A percentile compares a stretch with the other conserved stretches of the same genome.
These are phyloP conservation scores for Acleris laterana DNA, from an alignment of 2,888 invertebrate species.

Conservation along the genomic window DNA sequence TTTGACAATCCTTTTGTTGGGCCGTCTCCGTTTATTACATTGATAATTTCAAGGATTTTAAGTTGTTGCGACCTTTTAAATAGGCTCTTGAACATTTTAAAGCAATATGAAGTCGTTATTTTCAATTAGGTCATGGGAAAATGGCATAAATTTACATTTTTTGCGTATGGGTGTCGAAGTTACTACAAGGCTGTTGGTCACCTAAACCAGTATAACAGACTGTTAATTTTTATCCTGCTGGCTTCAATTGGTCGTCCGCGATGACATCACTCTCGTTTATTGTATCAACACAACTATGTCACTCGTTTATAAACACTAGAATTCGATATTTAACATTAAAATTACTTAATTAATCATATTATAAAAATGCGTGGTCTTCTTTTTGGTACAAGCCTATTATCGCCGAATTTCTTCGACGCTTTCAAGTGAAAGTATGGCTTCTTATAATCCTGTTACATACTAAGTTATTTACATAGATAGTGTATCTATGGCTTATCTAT, in stretches of 20 bases:
- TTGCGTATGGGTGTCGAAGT: conserved; percentile 23
- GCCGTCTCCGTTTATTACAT: conserved; percentile 23
- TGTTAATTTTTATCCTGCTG: conserved; percentile 39
- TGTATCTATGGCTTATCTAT: conserved; percentile 23
- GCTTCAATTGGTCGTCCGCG: conserved; percentile 45
- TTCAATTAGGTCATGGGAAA: conserved; percentile 32
- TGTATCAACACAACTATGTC: conserved; percentile 19
- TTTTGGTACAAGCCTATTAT: conserved; percentile 1
- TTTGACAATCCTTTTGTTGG: conserved; percentile 33
- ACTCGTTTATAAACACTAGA: conserved; percentile 19
- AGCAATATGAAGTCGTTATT: conserved; percentile 9
- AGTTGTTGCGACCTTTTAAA: conserved; percentile 16
- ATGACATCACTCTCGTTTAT: conserved; percentile 48
- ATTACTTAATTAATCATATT: too few species aligned
- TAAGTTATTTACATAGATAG: conserved; percentile 9
- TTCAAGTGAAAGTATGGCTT: conserved; percentile 21
- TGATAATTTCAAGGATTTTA: conserved; percentile 30
- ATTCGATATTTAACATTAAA: too few species aligned
- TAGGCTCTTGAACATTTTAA: conserved; percentile 3
- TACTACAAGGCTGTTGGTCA: conserved; percentile 27
- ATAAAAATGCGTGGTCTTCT: not conserved
- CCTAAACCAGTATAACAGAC: conserved; percentile 13
- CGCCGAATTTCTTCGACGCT: conserved; percentile 1
- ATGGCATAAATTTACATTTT: conserved; percentile 26
- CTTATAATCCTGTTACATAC: conserved; percentile 24